Evolutionary conservation across 2,113 vertebrate genomes (phyloP), one percentile per base, ranked within the genome.

Genomic region (Pygoscelis antarcticus): DNA sequence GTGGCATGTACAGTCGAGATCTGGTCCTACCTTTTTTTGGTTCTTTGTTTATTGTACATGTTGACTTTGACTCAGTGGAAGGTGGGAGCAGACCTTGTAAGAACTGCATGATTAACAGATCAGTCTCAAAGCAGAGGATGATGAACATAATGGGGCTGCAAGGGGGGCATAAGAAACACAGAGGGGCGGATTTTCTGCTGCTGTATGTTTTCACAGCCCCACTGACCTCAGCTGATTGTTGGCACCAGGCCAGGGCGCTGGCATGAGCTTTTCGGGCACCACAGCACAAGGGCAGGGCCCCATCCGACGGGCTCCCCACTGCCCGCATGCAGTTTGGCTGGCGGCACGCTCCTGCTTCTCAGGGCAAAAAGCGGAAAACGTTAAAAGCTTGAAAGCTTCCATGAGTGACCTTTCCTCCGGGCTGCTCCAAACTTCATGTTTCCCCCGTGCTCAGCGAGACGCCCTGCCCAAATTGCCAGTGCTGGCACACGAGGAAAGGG

Each of bases 311-410:
- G 29, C 13, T 40, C 11, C 32, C 30, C 5, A 0, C 52, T 36
- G 75, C 36, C 40, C 0, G 0, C 17, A 8, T 2, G 2, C 2
- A 4, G n/a, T 19, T 42, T 58, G 65, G 60, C 34, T 0, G 0
- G 36, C 3, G 4, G 34, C 58, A 32, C 1, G 1, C 8, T 51
- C 38, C 42, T 81, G 30, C 25, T 75, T 57, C 68, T 57, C 0
- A 1, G 68, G 27, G 17, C n/a, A 64, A 79, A 93, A 88, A 49
- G 34, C 16, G 57, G 20, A 85, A 79, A 55, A 75, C 32, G 60
- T 69, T 26, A 70, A 65, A 92, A 72, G 23, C 36, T 62, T 62
- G 81, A 75, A 90, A 71, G 16, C 83, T 90, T 80, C 58, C 71
- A 61, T 0, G 0, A 36, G 49, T n/a, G 40, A 7, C 60, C 32